A percentile compares a stretch with the other conserved stretches of the same genome.
Evolutionary conservation across 2,888 invertebrate genomes (phyloP).

Genomic region (Lordiphosa fenestrarum): DNA sequence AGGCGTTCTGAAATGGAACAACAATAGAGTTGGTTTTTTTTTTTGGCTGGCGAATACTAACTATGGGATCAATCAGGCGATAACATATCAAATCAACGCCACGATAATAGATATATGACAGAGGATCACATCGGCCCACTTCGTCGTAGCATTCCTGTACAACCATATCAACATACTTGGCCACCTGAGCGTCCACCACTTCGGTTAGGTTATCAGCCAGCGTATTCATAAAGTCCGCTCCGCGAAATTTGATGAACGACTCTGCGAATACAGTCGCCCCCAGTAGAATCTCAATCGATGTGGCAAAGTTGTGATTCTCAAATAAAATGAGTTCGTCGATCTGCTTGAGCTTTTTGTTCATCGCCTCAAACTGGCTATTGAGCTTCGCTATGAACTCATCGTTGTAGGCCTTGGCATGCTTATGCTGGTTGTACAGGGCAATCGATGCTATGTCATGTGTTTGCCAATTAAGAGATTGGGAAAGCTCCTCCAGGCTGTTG

Average conservation of each 20-base stretch:
- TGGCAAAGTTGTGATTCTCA: slow-evolving; percentile 24
- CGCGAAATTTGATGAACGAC: slow-evolving; percentile 19
- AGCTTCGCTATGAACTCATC: not conserved
- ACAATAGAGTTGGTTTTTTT: no score
- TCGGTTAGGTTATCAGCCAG: slow-evolving; percentile 29
- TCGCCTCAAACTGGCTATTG: not conserved
- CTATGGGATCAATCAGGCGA: slow-evolving; percentile 43
- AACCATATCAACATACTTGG: slow-evolving; percentile 19
- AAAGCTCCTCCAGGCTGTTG: not conserved
- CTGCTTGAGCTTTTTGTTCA: not conserved
- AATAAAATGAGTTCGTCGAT: slow-evolving; percentile 31
- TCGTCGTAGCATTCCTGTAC: not conserved
- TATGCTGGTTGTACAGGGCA: slow-evolving; percentile 1
- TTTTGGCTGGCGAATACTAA: slow-evolving; percentile 9
- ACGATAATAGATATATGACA: slow-evolving; percentile 25
- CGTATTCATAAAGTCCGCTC: slow-evolving; percentile 17
- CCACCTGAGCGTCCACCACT: not conserved
- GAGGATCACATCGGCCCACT: slow-evolving; percentile 37
- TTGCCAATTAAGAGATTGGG: not conserved
- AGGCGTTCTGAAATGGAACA: slow-evolving; percentile 87
- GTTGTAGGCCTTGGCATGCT: not conserved
- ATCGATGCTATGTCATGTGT: not conserved
- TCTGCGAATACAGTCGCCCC: slow-evolving; percentile 9
- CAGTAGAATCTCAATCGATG: slow-evolving; percentile 6
- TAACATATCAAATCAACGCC: slow-evolving; percentile 28